These are phyloP conservation scores for Merluccius polli DNA, from an alignment of 2,797 vertebrate species.

Conservation along the genomic window DNA sequence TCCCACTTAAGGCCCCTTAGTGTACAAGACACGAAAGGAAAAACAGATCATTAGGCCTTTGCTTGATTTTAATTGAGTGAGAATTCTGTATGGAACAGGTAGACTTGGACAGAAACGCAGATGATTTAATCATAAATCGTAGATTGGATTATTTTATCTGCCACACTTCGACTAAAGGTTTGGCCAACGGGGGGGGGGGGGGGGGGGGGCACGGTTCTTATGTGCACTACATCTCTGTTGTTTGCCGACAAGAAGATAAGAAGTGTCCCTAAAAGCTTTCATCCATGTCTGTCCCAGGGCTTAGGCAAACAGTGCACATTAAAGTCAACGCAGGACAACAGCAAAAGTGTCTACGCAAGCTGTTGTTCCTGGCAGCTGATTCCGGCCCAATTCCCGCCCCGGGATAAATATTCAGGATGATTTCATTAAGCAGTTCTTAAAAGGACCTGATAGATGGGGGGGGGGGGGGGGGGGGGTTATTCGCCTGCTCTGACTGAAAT, in stretches of 20 bases:
- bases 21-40: slow-evolving; percentile 25
- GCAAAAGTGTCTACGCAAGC: not conserved
- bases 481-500: slow-evolving; percentile 41
- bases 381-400: not conserved
- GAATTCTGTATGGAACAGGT: slow-evolving; percentile 34
- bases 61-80: slow-evolving; percentile 31
- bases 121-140: slow-evolving; percentile 42
- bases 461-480: slow-evolving; percentile 51
- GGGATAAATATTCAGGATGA: not conserved
- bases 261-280: slow-evolving; percentile 35
- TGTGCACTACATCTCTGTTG: slow-evolving; percentile 42
- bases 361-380: not conserved
- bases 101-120: not conserved
- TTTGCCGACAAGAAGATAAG: slow-evolving; percentile 28
- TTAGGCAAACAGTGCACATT: slow-evolving; percentile 30
- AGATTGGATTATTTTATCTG: slow-evolving; percentile 54
- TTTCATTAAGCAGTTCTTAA: not conserved
- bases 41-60: slow-evolving; percentile 24
- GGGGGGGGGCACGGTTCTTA: slow-evolving; percentile 32
- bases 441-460: slow-evolving; percentile 39
- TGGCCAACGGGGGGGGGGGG: slow-evolving; percentile 36
- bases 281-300: slow-evolving; percentile 23
- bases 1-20: slow-evolving; percentile 31
- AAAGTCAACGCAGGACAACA: slow-evolving; percentile 16
- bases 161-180: slow-evolving; percentile 23